These are phyloP conservation scores for Itoplectis maculator DNA, from an alignment of 2,888 invertebrate species.

Conservation along the genomic window DNA sequence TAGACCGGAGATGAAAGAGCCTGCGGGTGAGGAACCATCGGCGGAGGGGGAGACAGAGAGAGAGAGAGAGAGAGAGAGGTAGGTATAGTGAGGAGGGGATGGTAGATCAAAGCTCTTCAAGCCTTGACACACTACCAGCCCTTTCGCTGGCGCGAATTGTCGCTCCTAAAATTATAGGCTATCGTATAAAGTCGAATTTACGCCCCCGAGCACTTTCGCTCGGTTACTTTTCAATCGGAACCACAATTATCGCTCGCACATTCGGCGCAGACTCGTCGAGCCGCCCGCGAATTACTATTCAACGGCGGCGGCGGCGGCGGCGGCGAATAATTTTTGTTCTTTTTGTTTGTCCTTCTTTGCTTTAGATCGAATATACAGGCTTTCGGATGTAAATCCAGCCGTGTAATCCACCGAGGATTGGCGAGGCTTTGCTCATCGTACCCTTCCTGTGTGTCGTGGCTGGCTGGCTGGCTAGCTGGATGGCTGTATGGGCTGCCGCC, in stretches of 20 bases:
- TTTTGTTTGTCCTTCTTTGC: not conserved
- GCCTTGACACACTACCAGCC: not conserved
- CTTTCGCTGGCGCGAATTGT: conserved; percentile 27
- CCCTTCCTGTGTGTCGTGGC: conserved; percentile 15
- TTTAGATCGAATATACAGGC: conserved; percentile 6
- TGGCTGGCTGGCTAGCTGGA: not conserved
- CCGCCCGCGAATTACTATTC: not conserved
- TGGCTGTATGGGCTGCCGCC: not conserved
- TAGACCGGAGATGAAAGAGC: conserved; percentile 57
- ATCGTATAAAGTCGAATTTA: conserved; percentile 3
- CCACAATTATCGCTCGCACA: not conserved
- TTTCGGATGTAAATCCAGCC: conserved; percentile 54
- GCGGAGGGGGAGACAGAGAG: not conserved
- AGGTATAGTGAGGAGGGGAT: not conserved
- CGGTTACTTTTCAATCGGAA: conserved; percentile 13
- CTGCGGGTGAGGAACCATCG: not conserved
- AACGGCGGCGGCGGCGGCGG: not conserved
- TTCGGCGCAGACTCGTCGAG: not conserved
- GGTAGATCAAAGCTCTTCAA: conserved; percentile 42
- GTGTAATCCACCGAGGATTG: conserved; percentile 59
- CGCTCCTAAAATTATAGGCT: conserved; percentile 25
- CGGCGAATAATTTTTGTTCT: not conserved
- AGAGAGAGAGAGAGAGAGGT: too few species aligned
- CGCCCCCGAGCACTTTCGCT: not conserved
- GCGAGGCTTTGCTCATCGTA: conserved; percentile 56